phyloP scores from a whole-genome alignment of 2,888 invertebrate genomes.

The Colletes collaris region DNA sequence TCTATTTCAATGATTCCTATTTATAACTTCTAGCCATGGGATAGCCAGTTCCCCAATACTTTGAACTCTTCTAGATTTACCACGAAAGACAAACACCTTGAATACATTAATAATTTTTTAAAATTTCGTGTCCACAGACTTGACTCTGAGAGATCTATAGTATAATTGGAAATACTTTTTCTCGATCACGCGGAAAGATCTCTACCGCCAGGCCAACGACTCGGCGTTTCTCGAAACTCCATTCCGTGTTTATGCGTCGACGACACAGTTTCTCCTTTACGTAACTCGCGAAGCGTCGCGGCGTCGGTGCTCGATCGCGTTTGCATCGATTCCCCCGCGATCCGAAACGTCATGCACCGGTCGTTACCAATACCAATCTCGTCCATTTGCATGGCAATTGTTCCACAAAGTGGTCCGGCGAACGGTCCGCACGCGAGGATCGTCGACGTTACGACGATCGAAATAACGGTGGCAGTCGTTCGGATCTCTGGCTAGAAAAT shows the following conservation, averaged over 20 bases:
- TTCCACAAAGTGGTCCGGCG: not conserved
- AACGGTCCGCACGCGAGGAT: not conserved
- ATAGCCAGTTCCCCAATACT: no score
- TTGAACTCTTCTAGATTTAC: no score
- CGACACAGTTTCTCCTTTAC: not conserved
- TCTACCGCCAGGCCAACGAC: not conserved
- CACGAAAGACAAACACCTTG: no score
- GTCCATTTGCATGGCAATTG: slow-evolving; percentile 8
- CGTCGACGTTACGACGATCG: not conserved
- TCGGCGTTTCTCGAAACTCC: not conserved
- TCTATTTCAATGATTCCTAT: no score
- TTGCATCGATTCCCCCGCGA: not conserved
- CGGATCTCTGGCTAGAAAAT: no score
- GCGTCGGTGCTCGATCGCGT: not conserved
- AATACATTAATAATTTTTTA: no score
- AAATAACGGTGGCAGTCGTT: not conserved
- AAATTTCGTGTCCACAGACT: no score
- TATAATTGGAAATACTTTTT: no score
- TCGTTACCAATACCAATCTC: not conserved
- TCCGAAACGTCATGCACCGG: not conserved
- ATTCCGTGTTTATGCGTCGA: not conserved
- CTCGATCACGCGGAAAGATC: no score
- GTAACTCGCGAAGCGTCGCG: not conserved
- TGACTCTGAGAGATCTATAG: no score
- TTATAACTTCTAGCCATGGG: no score